Base-by-base conservation (phyloP, 2,888 invertebrate species). In the Drosophila suboccidentalis region DNA sequence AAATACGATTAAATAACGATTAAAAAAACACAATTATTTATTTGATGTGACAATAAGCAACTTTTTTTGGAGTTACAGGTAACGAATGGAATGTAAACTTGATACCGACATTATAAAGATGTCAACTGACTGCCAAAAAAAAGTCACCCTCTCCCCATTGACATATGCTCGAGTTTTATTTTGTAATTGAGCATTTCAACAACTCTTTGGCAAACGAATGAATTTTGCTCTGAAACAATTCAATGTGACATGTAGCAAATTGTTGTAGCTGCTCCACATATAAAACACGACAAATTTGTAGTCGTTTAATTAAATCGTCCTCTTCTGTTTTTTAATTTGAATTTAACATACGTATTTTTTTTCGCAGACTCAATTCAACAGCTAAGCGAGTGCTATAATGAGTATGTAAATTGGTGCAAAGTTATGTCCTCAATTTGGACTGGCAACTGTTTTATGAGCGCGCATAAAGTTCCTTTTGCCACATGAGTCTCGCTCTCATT, bases 331-430 rank as follows among this genome's bases (percentile, higher is more conserved):
- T 55, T 34, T 32, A 62, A 62, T 76, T 75, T 80, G 55, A 46
- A 75, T 71, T 63, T 60, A 41, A 47, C 29, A 29, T 29, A 8
- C 8, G 1, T 8, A 8, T 39, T 53, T 43, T 54, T 63, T 63
- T 66, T n/a, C 15, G 44, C 26, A 43, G 34, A 22, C 49, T 63
- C 58, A 58, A 50, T 50, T 46, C 58, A 17, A 59, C 59, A 51
- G 68, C 69, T 80, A 67, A 87, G 61, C 85, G 75, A 58, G 63
- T 62, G 70, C 59, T 66, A 69, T 76, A 84, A 84, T 89, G 88
- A 89, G 90, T 82, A 89, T 87, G 90, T 84, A 84, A 84, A 84
- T 89, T 84, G 65, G 79, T 60, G 79, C 22, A 74, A 89, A 89
- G 84, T 89, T 84, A 84, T 82, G 86, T 65, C 72, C 85, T 74